Base-by-base conservation (phyloP, 2,888 invertebrate species). In the Nomada hirtipes region DNA sequence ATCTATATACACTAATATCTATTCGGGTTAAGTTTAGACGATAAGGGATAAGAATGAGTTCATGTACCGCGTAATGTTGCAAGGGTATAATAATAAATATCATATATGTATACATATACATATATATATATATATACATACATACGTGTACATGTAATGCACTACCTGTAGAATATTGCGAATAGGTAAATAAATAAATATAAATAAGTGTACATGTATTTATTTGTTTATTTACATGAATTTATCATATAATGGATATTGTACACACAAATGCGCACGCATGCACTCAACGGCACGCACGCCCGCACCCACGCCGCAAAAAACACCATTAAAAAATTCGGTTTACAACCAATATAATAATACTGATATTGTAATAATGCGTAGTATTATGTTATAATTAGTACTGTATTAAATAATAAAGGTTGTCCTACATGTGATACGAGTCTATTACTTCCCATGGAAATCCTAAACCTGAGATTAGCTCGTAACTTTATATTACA, bases 301-400 rank as follows among this genome's bases (percentile, higher is more conserved):
- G 52, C 73, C 74, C 63, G 53, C 57, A 73, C 70, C 59, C 74
- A 69, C 23, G 55, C 55, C 70, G 59, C 55, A 69, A 69, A 60
- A 79, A 80, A 76, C 63, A 76, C 67, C 89, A 90, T 89, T 76
- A 36, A 74, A 76, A 81, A 81, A 76, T 78, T 76, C 78, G 76
- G 82, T 87, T 90, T 89, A 90, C 91, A 91, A 92, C 88, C 90
- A 91, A 90, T 90, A 90, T 89, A 85, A 88, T 89, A 89, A 88
- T 84, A 89, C 87, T 88, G 89, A 86, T 82, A 85, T 86, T 88
- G 77, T 86, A 89, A 89, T 87, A 86, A 90, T 90, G 90, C 90
- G 91, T 92, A 91, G 91, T 90, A 92, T 90, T 91, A 91, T 90
- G 92, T 92, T 92, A 91, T 93, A 89, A 91, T 89, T 92, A 91